Evolutionary conservation across 1,140 invertebrate genomes (phyloP).

Genomic region (Penaeus chinensis): DNA sequence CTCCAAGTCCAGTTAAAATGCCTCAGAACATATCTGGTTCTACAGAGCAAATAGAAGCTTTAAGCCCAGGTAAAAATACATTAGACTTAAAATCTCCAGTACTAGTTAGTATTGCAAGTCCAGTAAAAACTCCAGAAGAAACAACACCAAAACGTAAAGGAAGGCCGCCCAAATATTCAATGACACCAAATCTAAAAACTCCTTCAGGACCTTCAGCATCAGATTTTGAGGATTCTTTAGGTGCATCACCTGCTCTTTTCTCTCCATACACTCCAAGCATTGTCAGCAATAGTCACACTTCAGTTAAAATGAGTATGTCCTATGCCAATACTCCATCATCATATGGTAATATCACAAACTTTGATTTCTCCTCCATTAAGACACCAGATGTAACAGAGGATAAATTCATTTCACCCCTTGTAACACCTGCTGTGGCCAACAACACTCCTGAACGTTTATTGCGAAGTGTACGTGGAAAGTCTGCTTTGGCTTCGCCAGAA

Average conservation of each 20-base stretch:
- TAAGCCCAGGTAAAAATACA: not conserved
- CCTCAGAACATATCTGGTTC: not conserved
- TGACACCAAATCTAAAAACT: not conserved
- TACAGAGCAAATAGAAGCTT: not conserved
- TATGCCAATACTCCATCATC: slow-evolving; percentile 29
- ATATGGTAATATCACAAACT: slow-evolving; percentile 45
- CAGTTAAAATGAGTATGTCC: not conserved
- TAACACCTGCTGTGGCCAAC: slow-evolving; percentile 25
- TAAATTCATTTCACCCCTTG: slow-evolving; percentile 53
- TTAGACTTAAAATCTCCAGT: not conserved
- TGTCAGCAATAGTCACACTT: not conserved
- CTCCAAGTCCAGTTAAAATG: not conserved
- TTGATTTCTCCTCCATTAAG: slow-evolving; percentile 54
- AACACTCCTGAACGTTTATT: slow-evolving; percentile 37
- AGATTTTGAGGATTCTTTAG: not conserved
- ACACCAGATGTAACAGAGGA: slow-evolving; percentile 59
- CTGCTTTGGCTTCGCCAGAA: slow-evolving; percentile 18
- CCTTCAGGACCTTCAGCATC: slow-evolving; percentile 2
- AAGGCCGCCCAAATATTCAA: too few species aligned
- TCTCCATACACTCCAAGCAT: not conserved
- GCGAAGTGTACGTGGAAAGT: slow-evolving; percentile 15
- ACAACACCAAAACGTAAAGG: too few species aligned
- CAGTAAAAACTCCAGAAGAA: too few species aligned
- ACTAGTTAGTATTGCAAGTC: too few species aligned
- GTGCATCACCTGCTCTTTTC: not conserved